A percentile compares a stretch with the other conserved stretches of the same genome.
Evolutionary conservation across 2,888 invertebrate genomes (phyloP).

Genomic region (Aleiodes testaceus): DNA sequence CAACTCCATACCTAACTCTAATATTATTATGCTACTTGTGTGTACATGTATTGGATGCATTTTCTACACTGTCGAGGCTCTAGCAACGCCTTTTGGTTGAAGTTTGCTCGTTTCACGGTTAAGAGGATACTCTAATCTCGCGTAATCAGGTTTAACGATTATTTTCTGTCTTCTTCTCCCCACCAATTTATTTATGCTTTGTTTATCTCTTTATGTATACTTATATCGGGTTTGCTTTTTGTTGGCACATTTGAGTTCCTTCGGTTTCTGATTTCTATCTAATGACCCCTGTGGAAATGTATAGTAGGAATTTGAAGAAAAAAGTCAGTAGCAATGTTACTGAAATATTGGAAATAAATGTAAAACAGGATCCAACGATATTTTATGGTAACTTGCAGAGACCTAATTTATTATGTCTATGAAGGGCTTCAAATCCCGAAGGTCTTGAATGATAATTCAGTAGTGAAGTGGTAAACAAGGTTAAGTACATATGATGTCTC

Average conservation of each 20-base stretch:
- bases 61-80: constrained; percentile 3
- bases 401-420: no score
- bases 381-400: constrained; percentile 36
- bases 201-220: constrained; percentile 28
- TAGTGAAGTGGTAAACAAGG: no score
- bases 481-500: no score
- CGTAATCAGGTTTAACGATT: constrained; percentile 40
- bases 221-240: background rate
- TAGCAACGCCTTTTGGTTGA: constrained; percentile 18
- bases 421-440: no score
- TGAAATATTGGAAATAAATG: no score
- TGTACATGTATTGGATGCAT: background rate
- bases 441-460: no score
- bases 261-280: no score
- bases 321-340: no score
- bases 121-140: constrained; percentile 33
- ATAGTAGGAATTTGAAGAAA: no score
- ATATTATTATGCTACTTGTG: background rate
- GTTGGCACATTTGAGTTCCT: no score
- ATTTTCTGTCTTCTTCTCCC: constrained; percentile 31
- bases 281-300: no score
- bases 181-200: constrained; percentile 23
- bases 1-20: constrained; percentile 15
- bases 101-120: constrained; percentile 30
- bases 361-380: constrained; percentile 9